These are phyloP conservation scores for Campylomormyrus tamandua DNA, from an alignment of 2,113 vertebrate species.

Conservation along the genomic window DNA sequence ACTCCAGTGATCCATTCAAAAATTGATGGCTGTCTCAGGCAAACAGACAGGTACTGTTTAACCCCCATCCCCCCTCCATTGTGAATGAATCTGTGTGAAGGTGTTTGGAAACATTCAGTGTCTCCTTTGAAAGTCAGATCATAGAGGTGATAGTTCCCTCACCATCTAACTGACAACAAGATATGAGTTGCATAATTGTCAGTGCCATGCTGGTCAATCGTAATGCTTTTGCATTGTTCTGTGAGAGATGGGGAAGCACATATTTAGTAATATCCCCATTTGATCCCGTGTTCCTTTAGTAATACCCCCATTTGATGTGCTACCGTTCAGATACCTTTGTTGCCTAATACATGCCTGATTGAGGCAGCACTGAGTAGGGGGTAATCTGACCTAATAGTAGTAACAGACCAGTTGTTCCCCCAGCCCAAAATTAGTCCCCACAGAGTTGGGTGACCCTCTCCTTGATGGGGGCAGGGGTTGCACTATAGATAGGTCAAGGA, in stretches of 20 bases:
- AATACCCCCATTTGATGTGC: neutral
- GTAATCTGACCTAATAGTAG: conserved; percentile 1
- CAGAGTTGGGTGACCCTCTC: neutral
- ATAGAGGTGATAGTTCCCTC: neutral
- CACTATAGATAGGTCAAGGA: conserved; percentile 4
- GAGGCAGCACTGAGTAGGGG: neutral
- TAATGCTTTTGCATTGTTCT: neutral
- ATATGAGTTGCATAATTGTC: neutral
- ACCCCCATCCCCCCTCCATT: neutral
- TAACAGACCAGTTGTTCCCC: neutral
- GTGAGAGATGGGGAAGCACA: neutral
- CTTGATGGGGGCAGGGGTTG: neutral
- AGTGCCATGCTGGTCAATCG: neutral
- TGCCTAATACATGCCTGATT: neutral
- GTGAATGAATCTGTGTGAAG: neutral
- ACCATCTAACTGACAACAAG: neutral
- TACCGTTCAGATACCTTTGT: neutral
- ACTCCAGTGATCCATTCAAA: neutral
- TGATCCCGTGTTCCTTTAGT: neutral
- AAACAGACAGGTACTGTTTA: neutral
- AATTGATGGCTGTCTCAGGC: neutral
- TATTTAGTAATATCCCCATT: neutral
- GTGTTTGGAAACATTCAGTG: neutral
- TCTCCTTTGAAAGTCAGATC: neutral
- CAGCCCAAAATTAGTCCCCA: neutral